Percentiles rank a stretch among this genome's conserved stretches.
Conservation (phyloP, 2,797 vertebrate genomes). For the Rousettus madagascariensis region DNA sequence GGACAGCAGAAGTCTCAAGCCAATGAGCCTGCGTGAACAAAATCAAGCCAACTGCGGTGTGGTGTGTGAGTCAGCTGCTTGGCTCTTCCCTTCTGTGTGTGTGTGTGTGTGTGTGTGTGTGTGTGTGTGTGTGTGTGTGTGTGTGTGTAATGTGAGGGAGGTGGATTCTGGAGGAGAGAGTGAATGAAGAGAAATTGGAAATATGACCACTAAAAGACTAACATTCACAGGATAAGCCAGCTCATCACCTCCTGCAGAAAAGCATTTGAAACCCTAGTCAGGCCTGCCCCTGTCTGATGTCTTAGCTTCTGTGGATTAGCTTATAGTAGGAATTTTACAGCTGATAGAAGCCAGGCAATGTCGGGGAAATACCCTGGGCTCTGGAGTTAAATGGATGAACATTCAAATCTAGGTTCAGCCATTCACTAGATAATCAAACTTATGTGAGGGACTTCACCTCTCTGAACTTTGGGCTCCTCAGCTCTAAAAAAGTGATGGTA, state of each 20-base stretch:
- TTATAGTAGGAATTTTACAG: slow-evolving; percentile 50
- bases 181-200: slow-evolving; percentile 50
- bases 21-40: slow-evolving; percentile 50
- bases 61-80: slow-evolving; percentile 56
- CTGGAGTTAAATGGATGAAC: not conserved
- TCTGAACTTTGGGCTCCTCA: not conserved
- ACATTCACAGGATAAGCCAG: slow-evolving; percentile 25
- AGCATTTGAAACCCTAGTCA: slow-evolving; percentile 52
- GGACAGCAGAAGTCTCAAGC: not conserved
- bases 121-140: not conserved
- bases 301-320: slow-evolving; percentile 14
- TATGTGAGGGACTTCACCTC: not conserved
- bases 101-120: not conserved
- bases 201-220: slow-evolving; percentile 45
- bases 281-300: not conserved
- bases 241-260: not conserved
- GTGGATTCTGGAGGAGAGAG: slow-evolving; percentile 44
- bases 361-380: not conserved
- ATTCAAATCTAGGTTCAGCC: not conserved
- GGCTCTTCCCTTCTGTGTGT: not conserved
- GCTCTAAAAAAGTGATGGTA: not conserved
- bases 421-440: not conserved
- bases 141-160: not conserved
- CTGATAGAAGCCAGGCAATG: not conserved
- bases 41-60: slow-evolving; percentile 30